Base-by-base conservation (phyloP, 2,113 vertebrate genomes). In the Steatornis caripensis region DNA sequence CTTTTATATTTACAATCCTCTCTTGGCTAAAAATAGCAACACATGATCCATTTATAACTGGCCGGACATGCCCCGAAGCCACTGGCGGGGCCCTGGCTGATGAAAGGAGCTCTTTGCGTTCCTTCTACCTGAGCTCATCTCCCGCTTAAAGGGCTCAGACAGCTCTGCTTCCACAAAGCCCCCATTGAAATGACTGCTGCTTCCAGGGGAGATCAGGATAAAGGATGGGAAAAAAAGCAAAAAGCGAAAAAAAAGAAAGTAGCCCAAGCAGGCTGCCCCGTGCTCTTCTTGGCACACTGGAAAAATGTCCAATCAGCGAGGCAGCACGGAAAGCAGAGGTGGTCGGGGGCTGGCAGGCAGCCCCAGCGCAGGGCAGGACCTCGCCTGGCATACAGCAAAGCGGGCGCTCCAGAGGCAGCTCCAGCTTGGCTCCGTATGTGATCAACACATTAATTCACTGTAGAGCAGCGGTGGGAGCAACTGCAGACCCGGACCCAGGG, bases 1-100 rank as follows among this genome's bases (percentile, higher is more conserved):
- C 93, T 96, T 97, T 98, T 95, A 97, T 96, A 96, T 97, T 97
- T 97, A 97, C 94, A 94, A 91, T 96, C 82, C 94, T 87, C 95
- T 95, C 92, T 68, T 12, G 74, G 96, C 97, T 97, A 97, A 97
- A 97, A 96, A 97, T 94, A 98, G 98, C 93, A 92, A 89, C 82
- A 74, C 89, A 80, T 76, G 96, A 97, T 96, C 91, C 84, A 95
- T 98, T 96, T 97, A 95, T 96, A 97, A 93, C 90, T 81, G 90
- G 91, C 93, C 74, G 87, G 93, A 90, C 94, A 58, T 95, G 91
- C 93, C 71, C 72, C 48, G 94, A 30, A 89, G 97, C 95, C 75
- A 88, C 83, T 48, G 95, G 86, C 94, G 89, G 84, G 94, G 96
- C 96, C 93, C 96, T 85, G 88, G 80, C 93, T 90, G 93, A 94